Percentiles rank a stretch among this genome's conserved stretches.
Evolutionary conservation across 1,140 invertebrate species (phyloP).

Genomic region (Diabrotica undecimpunctata): DNA sequence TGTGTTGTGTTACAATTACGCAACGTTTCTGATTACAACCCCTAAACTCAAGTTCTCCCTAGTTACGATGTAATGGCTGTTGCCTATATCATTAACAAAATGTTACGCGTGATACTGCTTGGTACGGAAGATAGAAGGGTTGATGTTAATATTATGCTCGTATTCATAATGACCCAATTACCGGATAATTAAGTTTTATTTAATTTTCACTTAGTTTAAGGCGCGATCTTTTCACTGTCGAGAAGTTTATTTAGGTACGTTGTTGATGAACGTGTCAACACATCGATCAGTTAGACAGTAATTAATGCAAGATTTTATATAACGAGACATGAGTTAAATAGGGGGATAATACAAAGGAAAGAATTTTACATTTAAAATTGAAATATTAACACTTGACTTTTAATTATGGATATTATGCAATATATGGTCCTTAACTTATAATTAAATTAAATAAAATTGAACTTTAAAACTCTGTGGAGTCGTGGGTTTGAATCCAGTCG

Average conservation of each 20-base stretch:
- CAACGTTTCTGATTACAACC: background rate
- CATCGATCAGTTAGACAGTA: too few relatives aligned
- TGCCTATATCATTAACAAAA: constrained; percentile 11
- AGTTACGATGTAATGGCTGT: background rate
- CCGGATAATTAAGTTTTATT: constrained; percentile 8
- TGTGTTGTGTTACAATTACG: too few relatives aligned
- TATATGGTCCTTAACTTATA: too few relatives aligned
- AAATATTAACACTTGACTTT: too few relatives aligned
- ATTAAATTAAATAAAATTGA: too few relatives aligned
- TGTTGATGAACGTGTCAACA: background rate
- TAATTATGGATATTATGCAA: too few relatives aligned
- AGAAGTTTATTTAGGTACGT: background rate
- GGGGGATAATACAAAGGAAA: too few relatives aligned
- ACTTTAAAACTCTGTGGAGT: too few relatives aligned
- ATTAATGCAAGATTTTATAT: too few relatives aligned
- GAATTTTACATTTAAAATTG: too few relatives aligned
- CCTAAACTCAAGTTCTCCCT: background rate
- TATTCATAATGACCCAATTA: constrained; percentile 11
- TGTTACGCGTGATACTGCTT: constrained; percentile 8
- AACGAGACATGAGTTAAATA: too few relatives aligned
- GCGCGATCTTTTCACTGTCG: background rate
- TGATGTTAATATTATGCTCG: constrained; percentile 8
- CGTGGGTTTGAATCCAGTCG: too few relatives aligned
- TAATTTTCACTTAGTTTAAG: constrained; percentile 7
- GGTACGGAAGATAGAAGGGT: constrained; percentile 2